Evolutionary conservation across 2,888 invertebrate species (phyloP), one percentile per base, ranked within the genome.

Genomic region (Eupithecia insigniata): DNA sequence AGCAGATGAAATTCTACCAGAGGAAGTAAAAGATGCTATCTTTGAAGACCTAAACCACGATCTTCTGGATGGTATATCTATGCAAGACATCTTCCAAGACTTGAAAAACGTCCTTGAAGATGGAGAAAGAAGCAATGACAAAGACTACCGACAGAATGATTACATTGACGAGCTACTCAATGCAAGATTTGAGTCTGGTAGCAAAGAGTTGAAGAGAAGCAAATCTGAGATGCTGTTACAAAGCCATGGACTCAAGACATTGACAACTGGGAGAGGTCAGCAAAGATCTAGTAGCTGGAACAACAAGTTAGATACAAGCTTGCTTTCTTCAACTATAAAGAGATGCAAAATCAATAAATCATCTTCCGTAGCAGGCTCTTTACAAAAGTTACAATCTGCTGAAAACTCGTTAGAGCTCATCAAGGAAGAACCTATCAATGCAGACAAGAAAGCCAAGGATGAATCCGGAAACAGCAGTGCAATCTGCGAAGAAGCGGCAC

Each of bases 1-100:
- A 71, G 96, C 97, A 4, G 97, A 97, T 87, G 90, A 68, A 68
- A 71, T 98, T 14, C 89, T 98, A 67, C 97, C 97, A n/a, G 97
- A 97, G 0, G 98, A 98, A 92, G 95, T 97, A 4, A 97, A 97
- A 84, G 97, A 98, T 85, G 97, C 97, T 14, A 97, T 98, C 85
- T 97, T 97, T 82, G 97, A 97, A 92, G 98, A 98, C 85, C 90
- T 98, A 34, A 97, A 97, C 34, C 97, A 97, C 82, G 97, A 97
- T 85, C 92, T 97, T 69, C 90, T 97, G 34, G 97, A 98, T 86
- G 97, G 97, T 14, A 97, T 97, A 83, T 97, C 97, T 2, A 97
- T 97, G 96, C 96, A 97, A 89, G 97, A 98, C 84, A 97, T 97
- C 81, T 97, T 97, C 81, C 96, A 96, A 22, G 96, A 97, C 83